Conservation (phyloP, 23 tunicate genomes). For the Trididemnum clinides region DNA sequence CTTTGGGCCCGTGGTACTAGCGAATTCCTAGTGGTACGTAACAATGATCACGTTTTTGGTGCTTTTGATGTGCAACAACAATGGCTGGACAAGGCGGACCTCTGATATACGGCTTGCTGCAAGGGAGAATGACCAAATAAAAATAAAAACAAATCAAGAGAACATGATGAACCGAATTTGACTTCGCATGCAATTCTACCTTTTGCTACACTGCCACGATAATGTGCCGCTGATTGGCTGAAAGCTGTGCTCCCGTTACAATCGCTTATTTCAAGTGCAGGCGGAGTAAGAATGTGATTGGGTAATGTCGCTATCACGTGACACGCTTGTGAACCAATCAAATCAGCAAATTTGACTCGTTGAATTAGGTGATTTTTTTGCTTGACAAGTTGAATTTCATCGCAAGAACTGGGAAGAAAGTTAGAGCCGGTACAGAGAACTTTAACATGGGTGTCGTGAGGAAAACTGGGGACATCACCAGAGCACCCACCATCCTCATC, state of each 20-base stretch:
- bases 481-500: background rate
- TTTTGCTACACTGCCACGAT: background rate
- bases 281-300: background rate
- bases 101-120: too few relatives aligned
- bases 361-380: background rate
- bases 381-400: background rate
- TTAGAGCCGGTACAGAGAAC: too few relatives aligned
- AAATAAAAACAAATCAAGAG: too few relatives aligned
- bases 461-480: background rate
- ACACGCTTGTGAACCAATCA: background rate
- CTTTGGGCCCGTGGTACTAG: too few relatives aligned
- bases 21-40: too few relatives aligned
- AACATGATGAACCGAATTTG: background rate
- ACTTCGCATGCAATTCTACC: conserved; percentile 14
- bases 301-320: background rate
- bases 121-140: too few relatives aligned
- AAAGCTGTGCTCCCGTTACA: background rate
- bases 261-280: conserved; percentile 5
- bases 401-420: background rate
- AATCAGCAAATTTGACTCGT: background rate
- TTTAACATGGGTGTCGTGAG: too few relatives aligned
- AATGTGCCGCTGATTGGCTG: background rate
- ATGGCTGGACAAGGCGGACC: too few relatives aligned
- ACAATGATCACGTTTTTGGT: too few relatives aligned
- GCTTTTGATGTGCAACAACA: too few relatives aligned